Conservation (phyloP, 2,888 invertebrate genomes). For the Pammene fasciana region DNA sequence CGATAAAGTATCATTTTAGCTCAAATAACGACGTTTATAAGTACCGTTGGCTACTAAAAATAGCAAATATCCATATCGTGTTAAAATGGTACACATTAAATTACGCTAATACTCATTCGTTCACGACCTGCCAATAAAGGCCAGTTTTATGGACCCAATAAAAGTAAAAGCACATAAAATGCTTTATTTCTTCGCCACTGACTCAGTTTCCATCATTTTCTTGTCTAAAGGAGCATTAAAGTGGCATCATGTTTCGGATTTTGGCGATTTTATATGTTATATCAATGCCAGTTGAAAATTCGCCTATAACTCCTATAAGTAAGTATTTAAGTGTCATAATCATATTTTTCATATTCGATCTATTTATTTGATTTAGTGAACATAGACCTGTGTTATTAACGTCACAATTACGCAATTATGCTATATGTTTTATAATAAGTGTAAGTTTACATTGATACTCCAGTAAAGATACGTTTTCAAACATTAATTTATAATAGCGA, state of each 20-base stretch:
- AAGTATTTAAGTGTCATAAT: too few relatives aligned
- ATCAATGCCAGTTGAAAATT: too few relatives aligned
- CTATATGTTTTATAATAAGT: too few relatives aligned
- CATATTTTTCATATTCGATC: too few relatives aligned
- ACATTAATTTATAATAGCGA: too few relatives aligned
- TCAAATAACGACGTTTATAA: neutral
- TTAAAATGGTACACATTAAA: conserved; percentile 26
- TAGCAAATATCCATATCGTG: neutral
- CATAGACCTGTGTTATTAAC: too few relatives aligned
- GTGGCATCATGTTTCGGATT: neutral
- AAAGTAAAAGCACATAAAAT: conserved; percentile 30
- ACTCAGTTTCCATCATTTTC: conserved; percentile 8
- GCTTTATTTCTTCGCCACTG: conserved; percentile 17
- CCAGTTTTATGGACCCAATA: conserved; percentile 20
- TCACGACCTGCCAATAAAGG: conserved; percentile 22
- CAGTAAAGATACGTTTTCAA: too few relatives aligned
- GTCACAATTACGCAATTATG: too few relatives aligned
- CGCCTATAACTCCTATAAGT: too few relatives aligned
- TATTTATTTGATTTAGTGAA: too few relatives aligned
- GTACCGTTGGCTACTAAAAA: neutral
- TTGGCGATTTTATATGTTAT: neutral
- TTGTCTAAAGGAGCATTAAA: neutral
- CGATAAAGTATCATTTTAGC: neutral
- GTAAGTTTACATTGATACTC: too few relatives aligned
- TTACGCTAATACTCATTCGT: conserved; percentile 18